Evolutionary conservation across 2,113 vertebrate genomes (phyloP), one percentile per base, ranked within the genome.

Genomic region (Indicator maculatus): DNA sequence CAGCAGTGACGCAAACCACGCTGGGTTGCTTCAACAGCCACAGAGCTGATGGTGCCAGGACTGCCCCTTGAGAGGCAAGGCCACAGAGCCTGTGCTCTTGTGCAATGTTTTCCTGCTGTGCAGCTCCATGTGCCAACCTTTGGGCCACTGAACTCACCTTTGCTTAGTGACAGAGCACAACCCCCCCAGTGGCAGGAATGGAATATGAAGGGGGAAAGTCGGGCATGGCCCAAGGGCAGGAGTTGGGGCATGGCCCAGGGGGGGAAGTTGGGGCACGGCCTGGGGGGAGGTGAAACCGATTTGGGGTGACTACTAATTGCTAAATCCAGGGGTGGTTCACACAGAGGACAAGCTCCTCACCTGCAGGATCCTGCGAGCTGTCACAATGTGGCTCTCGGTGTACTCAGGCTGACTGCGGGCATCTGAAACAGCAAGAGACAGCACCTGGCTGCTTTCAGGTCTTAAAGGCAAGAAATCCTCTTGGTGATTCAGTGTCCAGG

Each of bases 341-440:
- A 36, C 19, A 15, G 14, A 38, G 2, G 5, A 30, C 45, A 72
- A 67, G 7, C 28, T 53, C 83, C 94, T 77, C 97, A 98, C 99
- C 98, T 86, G 96, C 92, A 97, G 97, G 33, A 97, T 97, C 78
- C 93, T 96, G 75, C 64, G 97, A n/a, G 99, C 99, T 58, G 98
- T 99, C 31, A 98, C 63, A 60, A 99, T 97, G 21, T 99, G 99
- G 95, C 98, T 98, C 9, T 95, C 97, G 1, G 98, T 74, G 59
- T 98, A 99, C 36, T 99, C 98, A 28, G 41, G 6, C 82, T 92
- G 97, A 78, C 97, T 96, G 50, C 98, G 98, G 41, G 98, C 98
- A 95, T 99, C 99, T 99, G 94, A 20, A 97, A 96, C 92, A 69
- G 53, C 56, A 9, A 64, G 41, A 27, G 12, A 79, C 13, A 77